A percentile compares a stretch with the other conserved stretches of the same genome.
Conservation (phyloP, 2,113 vertebrate genomes). For the Herpetotheres cachinnans region DNA sequence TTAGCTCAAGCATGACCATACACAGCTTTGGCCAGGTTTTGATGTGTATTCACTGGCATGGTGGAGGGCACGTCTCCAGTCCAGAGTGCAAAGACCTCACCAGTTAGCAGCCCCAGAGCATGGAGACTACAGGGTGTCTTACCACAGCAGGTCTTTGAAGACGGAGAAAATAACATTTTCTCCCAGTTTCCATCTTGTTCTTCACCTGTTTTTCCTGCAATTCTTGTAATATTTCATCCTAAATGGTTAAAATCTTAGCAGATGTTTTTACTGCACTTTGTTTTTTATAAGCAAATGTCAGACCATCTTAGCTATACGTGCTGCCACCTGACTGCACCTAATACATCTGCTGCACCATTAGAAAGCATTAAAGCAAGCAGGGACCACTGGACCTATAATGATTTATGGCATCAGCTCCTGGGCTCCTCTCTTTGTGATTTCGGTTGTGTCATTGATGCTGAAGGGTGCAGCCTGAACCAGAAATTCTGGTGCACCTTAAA, state of each 20-base stretch:
- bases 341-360: neutral
- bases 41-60: neutral
- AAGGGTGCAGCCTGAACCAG: neutral
- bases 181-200: neutral
- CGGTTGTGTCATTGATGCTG: neutral
- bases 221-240: neutral
- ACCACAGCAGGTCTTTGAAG: neutral
- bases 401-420: neutral
- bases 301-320: neutral
- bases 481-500: neutral
- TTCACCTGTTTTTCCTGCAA: neutral
- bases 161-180: neutral
- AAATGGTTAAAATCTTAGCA: neutral
- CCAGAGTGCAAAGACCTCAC: neutral
- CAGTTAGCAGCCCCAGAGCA: neutral
- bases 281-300: neutral
- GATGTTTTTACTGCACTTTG: neutral
- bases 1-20: neutral
- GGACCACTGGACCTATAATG: neutral
- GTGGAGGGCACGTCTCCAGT: neutral
- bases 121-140: neutral
- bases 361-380: neutral
- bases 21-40: neutral
- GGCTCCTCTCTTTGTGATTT: neutral
- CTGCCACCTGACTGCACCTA: neutral